phyloP scores from a whole-genome alignment of 1,140 invertebrate species.

The Coboldia fuscipes region DNA sequence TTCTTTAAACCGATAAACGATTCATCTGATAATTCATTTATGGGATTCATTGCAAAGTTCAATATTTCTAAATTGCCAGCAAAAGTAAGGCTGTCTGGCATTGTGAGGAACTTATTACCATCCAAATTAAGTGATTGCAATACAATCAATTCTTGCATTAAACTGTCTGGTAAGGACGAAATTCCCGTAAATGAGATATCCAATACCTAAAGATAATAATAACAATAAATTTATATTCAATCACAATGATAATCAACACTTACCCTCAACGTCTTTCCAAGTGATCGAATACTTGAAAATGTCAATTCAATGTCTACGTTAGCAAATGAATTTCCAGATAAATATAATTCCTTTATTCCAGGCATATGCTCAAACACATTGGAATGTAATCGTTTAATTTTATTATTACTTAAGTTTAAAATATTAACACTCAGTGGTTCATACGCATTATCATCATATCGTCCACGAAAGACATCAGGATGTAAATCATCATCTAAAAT shows the following conservation, averaged over 20 bases:
- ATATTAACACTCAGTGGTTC: constrained; percentile 36
- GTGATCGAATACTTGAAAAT: constrained; percentile 29
- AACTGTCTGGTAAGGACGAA: constrained; percentile 22
- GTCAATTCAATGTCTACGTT: constrained; percentile 34
- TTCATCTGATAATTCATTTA: constrained; percentile 27
- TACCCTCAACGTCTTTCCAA: constrained; percentile 32
- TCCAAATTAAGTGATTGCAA: constrained; percentile 29
- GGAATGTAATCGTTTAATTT: constrained; percentile 37
- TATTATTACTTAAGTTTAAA: constrained; percentile 42
- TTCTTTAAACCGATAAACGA: constrained; percentile 29
- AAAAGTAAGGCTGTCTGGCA: constrained; percentile 27
- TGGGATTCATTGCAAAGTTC: constrained; percentile 30
- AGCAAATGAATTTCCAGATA: constrained; percentile 48
- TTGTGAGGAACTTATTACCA: constrained; percentile 28
- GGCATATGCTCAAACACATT: constrained; percentile 48
- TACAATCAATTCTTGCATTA: constrained; percentile 21
- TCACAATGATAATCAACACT: background rate
- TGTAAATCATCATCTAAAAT: too few relatives aligned
- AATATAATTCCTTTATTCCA: constrained; percentile 34
- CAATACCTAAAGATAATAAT: constrained; percentile 20
- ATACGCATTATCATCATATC: constrained; percentile 29
- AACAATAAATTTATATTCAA: constrained; percentile 1
- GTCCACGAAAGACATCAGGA: constrained; percentile 34
- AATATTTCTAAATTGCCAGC: constrained; percentile 26
- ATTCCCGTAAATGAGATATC: constrained; percentile 33